Conservation (phyloP, 2,113 vertebrate genomes). For the Bombycilla garrulus region DNA sequence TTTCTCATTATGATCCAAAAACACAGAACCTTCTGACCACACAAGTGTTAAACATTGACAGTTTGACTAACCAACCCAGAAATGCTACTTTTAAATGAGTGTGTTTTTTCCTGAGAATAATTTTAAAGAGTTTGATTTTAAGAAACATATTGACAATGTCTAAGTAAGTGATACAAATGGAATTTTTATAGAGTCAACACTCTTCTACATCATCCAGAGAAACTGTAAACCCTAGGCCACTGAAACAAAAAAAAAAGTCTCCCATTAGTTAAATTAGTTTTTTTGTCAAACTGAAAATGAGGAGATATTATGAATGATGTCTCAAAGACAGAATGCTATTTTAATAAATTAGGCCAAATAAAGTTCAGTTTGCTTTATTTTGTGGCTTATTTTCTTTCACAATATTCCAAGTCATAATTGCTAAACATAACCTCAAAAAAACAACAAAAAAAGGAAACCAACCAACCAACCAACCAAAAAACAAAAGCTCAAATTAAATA, state of each 20-base stretch:
- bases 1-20: background rate
- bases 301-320: background rate
- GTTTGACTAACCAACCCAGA: background rate
- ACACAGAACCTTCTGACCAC: background rate
- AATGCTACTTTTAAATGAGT: background rate
- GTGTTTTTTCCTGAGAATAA: background rate
- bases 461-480: background rate
- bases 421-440: background rate
- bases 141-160: background rate
- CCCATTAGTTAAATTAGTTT: background rate
- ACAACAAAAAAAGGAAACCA: background rate
- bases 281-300: background rate
- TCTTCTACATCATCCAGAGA: background rate
- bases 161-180: background rate
- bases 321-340: background rate
- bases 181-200: background rate
- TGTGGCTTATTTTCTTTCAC: background rate
- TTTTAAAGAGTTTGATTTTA: background rate
- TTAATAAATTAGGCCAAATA: background rate
- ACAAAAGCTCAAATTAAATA: background rate
- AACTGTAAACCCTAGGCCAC: background rate
- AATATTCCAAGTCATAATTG: background rate
- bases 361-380: background rate
- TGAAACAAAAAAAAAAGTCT: background rate
- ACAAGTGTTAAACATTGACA: background rate